Conservation (phyloP, 1,140 invertebrate species). For the Chymomyza costata region DNA sequence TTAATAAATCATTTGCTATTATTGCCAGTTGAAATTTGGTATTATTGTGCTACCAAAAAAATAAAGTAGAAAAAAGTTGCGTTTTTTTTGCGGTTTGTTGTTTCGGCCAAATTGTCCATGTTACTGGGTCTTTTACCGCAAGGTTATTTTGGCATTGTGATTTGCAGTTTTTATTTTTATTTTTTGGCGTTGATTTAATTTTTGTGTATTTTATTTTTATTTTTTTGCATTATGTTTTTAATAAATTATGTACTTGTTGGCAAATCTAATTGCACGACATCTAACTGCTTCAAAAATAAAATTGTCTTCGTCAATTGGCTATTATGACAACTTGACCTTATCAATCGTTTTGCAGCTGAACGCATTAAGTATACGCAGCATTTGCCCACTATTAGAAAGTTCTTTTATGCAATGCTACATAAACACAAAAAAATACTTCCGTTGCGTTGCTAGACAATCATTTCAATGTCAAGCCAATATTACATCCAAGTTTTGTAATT, state of each 20-base stretch:
- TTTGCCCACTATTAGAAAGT: conserved; percentile 9
- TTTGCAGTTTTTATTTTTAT: conserved; percentile 17
- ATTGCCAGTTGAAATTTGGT: conserved; percentile 20
- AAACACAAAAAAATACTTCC: not conserved
- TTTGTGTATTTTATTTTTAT: conserved; percentile 7
- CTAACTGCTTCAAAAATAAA: conserved; percentile 44
- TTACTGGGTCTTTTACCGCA: conserved; percentile 60
- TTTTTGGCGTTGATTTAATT: conserved; percentile 26
- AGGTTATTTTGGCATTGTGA: conserved; percentile 42
- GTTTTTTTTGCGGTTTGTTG: conserved; percentile 32
- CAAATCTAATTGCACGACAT: conserved; percentile 64
- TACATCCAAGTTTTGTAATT: conserved; percentile 38
- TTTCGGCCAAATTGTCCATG: conserved; percentile 25
- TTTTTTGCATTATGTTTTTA: conserved; percentile 24
- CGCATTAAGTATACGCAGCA: conserved; percentile 50
- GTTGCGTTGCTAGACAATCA: not conserved
- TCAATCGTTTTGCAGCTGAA: conserved; percentile 16
- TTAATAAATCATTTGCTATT: conserved; percentile 66
- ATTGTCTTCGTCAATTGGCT: conserved; percentile 64
- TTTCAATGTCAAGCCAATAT: not conserved
- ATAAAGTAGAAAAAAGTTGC: too few species aligned
- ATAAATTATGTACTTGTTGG: conserved; percentile 65
- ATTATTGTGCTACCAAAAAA: conserved; percentile 32
- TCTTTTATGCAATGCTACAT: conserved; percentile 4
- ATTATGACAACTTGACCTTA: conserved; percentile 63